Evolutionary conservation across 2,797 vertebrate species (phyloP), one percentile per base, ranked within the genome.

Genomic region (Amphiprion clarkii): DNA sequence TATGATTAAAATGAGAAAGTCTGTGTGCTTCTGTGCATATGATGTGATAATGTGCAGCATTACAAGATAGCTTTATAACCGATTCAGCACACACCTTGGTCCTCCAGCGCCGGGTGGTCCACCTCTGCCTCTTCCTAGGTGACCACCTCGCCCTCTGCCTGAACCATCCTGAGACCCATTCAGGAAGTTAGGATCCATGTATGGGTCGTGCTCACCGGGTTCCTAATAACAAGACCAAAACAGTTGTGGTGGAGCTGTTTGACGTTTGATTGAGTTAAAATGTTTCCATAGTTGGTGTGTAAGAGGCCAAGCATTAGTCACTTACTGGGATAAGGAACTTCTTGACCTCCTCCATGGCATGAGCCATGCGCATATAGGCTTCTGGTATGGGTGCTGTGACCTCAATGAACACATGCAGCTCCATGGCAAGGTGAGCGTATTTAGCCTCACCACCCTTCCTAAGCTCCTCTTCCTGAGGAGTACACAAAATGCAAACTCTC

Each of bases 321-420:
- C 96, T 1, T 95, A 99, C 98, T 1, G 98, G 98, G 64, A 98
- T 96, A 0, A 99, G 96, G 89, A 99, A 99, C 82, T 99, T 99
- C 93, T 99, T 99, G 81, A 99, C 97, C 83, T 99, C 97, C 13
- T 99, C 98, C 98, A 99, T 99, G 44, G 98, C 98, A 11, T 99
- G 97, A 65, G 98, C 97, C 98, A 99, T 99, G 21, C 98, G 96
- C 76, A 97, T 88, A 33, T 99, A 99, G 1, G 97, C 97, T 67
- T 99, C 98, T 11, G 98, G 98, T 0, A 98, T 97, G 4, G 98
- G 97, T 5, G 97, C 98, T 12, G 97, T 98, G 0, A 99, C 98
- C 81, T 99, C 98, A 61, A 99, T 97, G 88, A 98, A 98, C 3
- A 99, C 98, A 59, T 99, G 98, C 66, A 99, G 81, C 61, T 99